Evolutionary conservation across 2,113 vertebrate genomes (phyloP).

Genomic region (Limnothrissa miodon): DNA sequence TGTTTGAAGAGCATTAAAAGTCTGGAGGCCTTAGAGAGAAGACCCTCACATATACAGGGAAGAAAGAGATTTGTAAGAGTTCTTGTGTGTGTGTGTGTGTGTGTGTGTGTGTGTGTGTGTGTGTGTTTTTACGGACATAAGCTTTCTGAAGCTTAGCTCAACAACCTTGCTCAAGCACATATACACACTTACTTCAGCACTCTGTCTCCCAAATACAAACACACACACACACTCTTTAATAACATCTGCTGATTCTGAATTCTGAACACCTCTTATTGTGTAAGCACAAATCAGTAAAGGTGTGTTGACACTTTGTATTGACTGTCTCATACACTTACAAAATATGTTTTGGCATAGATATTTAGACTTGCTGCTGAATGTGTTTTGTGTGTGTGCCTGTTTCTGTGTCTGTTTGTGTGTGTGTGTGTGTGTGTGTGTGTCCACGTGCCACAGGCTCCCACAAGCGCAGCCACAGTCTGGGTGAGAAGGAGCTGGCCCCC

Average conservation of each 20-base stretch:
- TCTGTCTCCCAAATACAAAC: not conserved
- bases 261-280: not conserved
- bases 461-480: constrained; percentile 94
- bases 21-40: not conserved
- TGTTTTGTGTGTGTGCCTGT: not conserved
- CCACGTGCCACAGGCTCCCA: constrained; percentile 78
- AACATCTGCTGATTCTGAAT: not conserved
- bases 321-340: not conserved
- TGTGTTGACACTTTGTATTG: not conserved
- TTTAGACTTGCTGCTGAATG: not conserved
- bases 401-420: not conserved
- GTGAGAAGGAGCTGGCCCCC: constrained; percentile 89
- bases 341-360: not conserved
- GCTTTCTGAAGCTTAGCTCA: not conserved
- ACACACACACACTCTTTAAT: not conserved
- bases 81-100: no score
- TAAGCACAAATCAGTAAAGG: not conserved
- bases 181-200: not conserved
- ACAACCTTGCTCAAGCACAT: not conserved
- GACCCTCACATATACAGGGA: not conserved
- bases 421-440: not conserved
- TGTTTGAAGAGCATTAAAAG: not conserved
- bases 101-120: constrained; percentile 3
- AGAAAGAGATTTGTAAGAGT: not conserved
- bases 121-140: not conserved